Base-by-base conservation (phyloP, 2,888 invertebrate genomes). In the Autographa gamma region DNA sequence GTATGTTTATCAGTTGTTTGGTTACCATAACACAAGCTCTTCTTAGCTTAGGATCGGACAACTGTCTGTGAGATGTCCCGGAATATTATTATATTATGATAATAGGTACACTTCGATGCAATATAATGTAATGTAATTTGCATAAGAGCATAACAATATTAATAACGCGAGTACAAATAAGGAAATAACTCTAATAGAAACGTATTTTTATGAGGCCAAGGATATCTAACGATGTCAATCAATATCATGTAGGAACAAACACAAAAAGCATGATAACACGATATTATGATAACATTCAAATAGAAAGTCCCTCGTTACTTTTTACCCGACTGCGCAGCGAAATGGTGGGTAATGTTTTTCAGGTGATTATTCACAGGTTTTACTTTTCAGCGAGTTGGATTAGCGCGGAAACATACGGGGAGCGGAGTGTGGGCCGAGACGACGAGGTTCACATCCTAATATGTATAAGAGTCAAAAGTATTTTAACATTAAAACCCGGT, bases 251-350 rank as follows among this genome's bases (percentile, higher is more conserved):
- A 56, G 9, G 11, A 8, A 25, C 25, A 3, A 56, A 56, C 18
- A 2, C 13, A 11, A 56, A 13, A 56, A 48, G 7, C n/a, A n/a
- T 48, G 48, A 7, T n/a, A 31, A 32, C 66, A 66, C 25, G 48
- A 32, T 19, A 61, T 68, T 64, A 64, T 63, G 60, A 60, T 25
- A 60, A 60, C 41, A 64, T 69, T 66, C 14, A 13, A 63, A n/a
- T 77, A 77, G 74, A 77, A 81, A 81, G 81, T 71, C 48, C 68
- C n/a, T 66, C 54, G 43, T 52, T 61, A 56, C 34, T 77, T 63
- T 63, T 66, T 75, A 79, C 66, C 48, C 66, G 80, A 69, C 60
- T 60, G 67, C 63, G 52, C 69, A 38, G 58, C 43, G 69, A 58
- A 67, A 68, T 52, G 52, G 48, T 58, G 54, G 43, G 31, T 59